Conservation (phyloP, 1,140 invertebrate species). For the Reticulitermes speratus region DNA sequence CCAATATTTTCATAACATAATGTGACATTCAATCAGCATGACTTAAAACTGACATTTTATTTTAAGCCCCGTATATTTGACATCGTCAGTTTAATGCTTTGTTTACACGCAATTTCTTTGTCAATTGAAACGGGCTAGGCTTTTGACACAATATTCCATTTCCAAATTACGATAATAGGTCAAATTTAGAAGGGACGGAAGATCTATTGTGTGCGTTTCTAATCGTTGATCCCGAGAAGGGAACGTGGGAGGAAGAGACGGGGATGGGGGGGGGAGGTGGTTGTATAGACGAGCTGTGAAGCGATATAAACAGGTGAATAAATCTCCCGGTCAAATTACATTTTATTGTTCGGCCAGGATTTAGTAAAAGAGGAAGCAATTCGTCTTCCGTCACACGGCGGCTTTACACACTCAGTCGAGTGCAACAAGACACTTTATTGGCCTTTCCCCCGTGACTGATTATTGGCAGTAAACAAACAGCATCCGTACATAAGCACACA, state of each 20-base stretch:
- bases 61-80: too few relatives aligned
- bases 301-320: conserved; percentile 12
- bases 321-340: conserved; percentile 15
- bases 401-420: background rate
- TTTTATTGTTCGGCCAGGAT: conserved; percentile 12
- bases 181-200: background rate
- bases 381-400: background rate
- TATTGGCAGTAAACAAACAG: background rate
- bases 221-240: background rate
- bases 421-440: background rate
- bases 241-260: background rate
- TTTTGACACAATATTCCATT: conserved; percentile 3
- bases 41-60: too few relatives aligned
- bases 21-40: too few relatives aligned
- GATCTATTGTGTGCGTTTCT: conserved; percentile 3
- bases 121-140: background rate
- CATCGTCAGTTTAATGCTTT: background rate
- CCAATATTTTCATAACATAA: too few relatives aligned
- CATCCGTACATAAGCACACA: too few relatives aligned
- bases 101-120: background rate
- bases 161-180: conserved; percentile 7
- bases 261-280: too few relatives aligned
- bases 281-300: background rate
- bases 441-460: background rate
- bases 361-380: conserved; percentile 1